Evolutionary conservation across 2,888 invertebrate species (phyloP), one percentile per base, ranked within the genome.

Genomic region (Rugalucina vietnamica): DNA sequence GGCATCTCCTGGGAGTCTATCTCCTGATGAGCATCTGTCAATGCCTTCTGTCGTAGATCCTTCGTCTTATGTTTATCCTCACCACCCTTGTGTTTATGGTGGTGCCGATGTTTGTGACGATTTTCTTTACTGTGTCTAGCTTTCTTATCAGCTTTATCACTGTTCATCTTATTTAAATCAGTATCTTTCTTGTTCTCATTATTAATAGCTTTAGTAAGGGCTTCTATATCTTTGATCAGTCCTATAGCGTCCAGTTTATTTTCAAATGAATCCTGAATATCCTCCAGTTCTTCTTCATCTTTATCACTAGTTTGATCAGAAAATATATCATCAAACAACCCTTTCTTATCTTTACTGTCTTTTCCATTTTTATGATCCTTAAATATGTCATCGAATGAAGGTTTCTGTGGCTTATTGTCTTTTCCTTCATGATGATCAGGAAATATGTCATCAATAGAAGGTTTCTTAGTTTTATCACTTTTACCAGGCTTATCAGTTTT

Each of bases 1-100:
- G 94, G 94, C 32, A 93, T 78, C 70, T 93, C 93, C 86, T 89
- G 88, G 54, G 91, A 84, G 36, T 90, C 86, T 18, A 91, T 79
- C 36, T 90, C 90, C 70, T 88, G 84, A 69, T 89, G 88, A 57
- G 88, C 89, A 84, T 89, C 90, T 60, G 83, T 88, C 43, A 90
- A 80, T 10, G 90, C 90, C 70, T 91, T 90, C 49, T 87, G 65
- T 65, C 89, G 85, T 32, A 89, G 77, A 36, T 85, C 86, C 50
- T 89, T 84, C 49, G 82, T 71, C 1, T 39, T 57, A 14, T 43
- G 69, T 29, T 60, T 77, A 21, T 79, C 82, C 29, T 73, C 72
- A 18, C 57, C 36, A n/a, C 27, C 24, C 21, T 81, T 74, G 54
- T 65, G 14, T 37, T 79, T 79, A 37, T 82, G 82, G 74, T 71